Percentiles rank a stretch among this genome's conserved stretches.
These are phyloP conservation scores for Myripristis jacobus DNA, from an alignment of 2,797 vertebrate genomes.

Conservation along the genomic window DNA sequence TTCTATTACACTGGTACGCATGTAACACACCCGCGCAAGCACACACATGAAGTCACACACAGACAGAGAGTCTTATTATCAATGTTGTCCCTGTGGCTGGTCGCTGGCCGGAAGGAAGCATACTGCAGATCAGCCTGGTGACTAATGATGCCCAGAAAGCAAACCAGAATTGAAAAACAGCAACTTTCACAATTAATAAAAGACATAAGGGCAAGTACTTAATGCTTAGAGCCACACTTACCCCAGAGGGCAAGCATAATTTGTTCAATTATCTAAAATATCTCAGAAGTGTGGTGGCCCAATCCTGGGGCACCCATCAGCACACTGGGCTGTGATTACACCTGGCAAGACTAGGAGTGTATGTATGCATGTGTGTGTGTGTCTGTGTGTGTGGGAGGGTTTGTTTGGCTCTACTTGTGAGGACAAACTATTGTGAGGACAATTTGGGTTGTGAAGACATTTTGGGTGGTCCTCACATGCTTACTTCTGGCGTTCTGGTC, in stretches of 20 bases:
- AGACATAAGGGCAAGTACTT: constrained; percentile 59
- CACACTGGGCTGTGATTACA: constrained; percentile 59
- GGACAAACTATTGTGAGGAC: too few relatives aligned
- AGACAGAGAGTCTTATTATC: background rate
- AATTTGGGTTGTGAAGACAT: too few relatives aligned
- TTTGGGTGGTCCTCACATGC: too few relatives aligned
- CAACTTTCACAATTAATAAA: constrained; percentile 73
- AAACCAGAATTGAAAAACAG: constrained; percentile 65
- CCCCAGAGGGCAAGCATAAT: constrained; percentile 69
- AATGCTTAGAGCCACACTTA: constrained; percentile 74
- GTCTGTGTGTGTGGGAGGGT: constrained; percentile 17
- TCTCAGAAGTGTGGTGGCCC: constrained; percentile 68
- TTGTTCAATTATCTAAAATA: constrained; percentile 82
- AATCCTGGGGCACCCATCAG: constrained; percentile 67
- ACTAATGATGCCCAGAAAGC: constrained; percentile 71
- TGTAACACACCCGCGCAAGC: background rate
- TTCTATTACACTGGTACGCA: constrained; percentile 2
- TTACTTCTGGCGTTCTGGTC: too few relatives aligned
- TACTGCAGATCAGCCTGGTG: constrained; percentile 57
- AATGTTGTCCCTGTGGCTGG: constrained; percentile 9
- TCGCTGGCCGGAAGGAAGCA: constrained; percentile 48
- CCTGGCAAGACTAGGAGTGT: constrained; percentile 52
- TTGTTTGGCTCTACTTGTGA: too few relatives aligned
- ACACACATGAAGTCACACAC: constrained; percentile 13
- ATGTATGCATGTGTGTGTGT: constrained; percentile 28